Base-by-base conservation (phyloP, 2,113 vertebrate species). In the Nannospalax galili region DNA sequence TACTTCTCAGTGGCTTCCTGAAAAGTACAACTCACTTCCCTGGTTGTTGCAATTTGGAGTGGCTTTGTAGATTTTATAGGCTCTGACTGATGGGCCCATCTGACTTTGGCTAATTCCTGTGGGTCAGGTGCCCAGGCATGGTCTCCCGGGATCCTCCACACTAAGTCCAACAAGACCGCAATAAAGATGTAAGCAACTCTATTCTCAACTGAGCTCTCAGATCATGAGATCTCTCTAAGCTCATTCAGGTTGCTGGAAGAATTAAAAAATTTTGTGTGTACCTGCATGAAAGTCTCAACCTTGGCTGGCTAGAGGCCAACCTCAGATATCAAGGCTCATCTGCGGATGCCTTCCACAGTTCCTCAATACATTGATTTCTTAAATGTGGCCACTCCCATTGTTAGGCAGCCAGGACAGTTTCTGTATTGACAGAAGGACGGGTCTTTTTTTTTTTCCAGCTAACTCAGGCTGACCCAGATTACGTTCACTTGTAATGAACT, bases 21-120 rank as follows among this genome's bases (percentile, higher is more conserved):
- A 1, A 0, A 32, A 16, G 24, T 30, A 30, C 20, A 24, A 32
- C 6, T 75, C 9, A 58, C 15, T 24, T 67, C 0, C 26, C 7
- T 24, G 35, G 6, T 56, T 52, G 1, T 52, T 89, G 81, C 24
- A 22, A 14, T 62, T 78, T 69, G 40, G 5, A 85, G 4, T 32
- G 35, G 52, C 8, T 52, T 30, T 85, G 22, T 37, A 52, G 32
- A 67, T 90, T 95, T 79, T 45, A 24, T 19, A 75, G 30, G n/a
- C 40, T 42, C 9, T 70, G 24, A 10, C 40, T 40, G 19, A 22
- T 48, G 10, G 24, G 72, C 3, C 73, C 40, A 58, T 77, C 9
- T 9, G 56, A n/a, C 6, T 16, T 3, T 48, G 58, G 45, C 19
- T 0, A 60, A 32, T 64, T 58, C 45, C 74, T 87, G 30, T 64